Base-by-base conservation (phyloP, 2,113 vertebrate genomes). In the Nesoenas mayeri region DNA sequence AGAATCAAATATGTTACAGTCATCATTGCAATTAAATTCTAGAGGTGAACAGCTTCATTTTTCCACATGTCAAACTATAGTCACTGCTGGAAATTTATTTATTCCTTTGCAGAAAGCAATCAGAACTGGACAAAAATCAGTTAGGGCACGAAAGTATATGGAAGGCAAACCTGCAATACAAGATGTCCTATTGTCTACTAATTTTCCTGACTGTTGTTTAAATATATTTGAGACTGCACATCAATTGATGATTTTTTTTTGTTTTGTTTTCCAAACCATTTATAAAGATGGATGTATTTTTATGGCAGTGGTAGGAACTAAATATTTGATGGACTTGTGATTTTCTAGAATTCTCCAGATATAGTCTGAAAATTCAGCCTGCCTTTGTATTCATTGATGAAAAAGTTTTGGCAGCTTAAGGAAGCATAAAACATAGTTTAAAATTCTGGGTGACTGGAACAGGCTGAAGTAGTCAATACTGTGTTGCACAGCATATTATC, bases 381-480 rank as follows among this genome's bases (percentile, higher is more conserved):
- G 51, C 64, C 62, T 85, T 83, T 89, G 36, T 69, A 95, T 19
- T 79, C 32, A 50, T 18, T 67, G 69, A 58, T 84, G 79, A 91
- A 81, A 88, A 92, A 81, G 80, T 89, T 64, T 81, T 93, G 94
- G 92, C 88, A 93, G 54, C 74, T 95, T 95, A 96, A 96, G 91
- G 90, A 95, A 90, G 51, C 70, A 82, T 90, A 83, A 96, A 96
- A 89, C 28, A 34, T 20, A 82, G 21, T 81, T 96, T 86, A 80
- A 92, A 88, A 95, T 86, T 78, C 42, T 87, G 54, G 3, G 12
- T 96, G 92, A 70, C 70, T 89, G 56, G 48, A 89, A 79, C 69
- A 95, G 81, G n/a, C 50, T 88, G 69, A 66, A 80, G 50, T 53
- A 79, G 93, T 97, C 97, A 97, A 97, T 97, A 67, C 69, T 73